Base-by-base conservation (phyloP, 2,888 invertebrate species). In the Epistrophe eligans region DNA sequence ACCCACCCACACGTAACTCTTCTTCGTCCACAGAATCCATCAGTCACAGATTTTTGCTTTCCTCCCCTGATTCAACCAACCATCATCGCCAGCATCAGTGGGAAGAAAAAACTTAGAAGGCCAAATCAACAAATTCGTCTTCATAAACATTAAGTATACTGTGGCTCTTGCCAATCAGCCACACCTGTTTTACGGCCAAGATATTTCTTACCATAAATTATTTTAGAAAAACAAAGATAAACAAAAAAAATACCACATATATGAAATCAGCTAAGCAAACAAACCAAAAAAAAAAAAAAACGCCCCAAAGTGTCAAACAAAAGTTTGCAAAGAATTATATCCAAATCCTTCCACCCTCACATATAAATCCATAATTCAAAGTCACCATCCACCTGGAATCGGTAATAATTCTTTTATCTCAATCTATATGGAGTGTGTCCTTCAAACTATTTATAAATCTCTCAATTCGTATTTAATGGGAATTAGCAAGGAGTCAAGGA, bases 391-490 rank as follows among this genome's bases (percentile, higher is more conserved):
- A 58, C 58, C 28, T 45, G 45, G n/a, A 55, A 40, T 70, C 40
- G 19, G 70, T 55, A 55, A 70, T 70, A 70, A 70, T 70, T 70
- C 70, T 43, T 45, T 15, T 55, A 62, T 67, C 70, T 74, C 71
- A 66, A 24, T 24, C 1, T 24, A 24, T 24, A 24, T 24, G 3
- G 58, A 52, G 11, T 1, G 17, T 40, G 48, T 66, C 71, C 66
- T 67, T 72, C 66, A 28, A 81, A 81, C 80, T 76, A 80, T 80
- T 80, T 76, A 76, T 70, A 74, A 66, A 32, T 62, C 60, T 76
- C 58, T 45, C 60, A 66, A 77, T 80, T 72, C 80, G 45, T 80
- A 76, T 60, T 24, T 24, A 3, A 43, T 43, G 17, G 71, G 67
- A 81, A 80, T 81, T 81, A 62, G 40, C 40, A 80, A 48, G 38